These are phyloP conservation scores for Polyommatus icarus DNA, from an alignment of 2,888 invertebrate species.

Conservation along the genomic window DNA sequence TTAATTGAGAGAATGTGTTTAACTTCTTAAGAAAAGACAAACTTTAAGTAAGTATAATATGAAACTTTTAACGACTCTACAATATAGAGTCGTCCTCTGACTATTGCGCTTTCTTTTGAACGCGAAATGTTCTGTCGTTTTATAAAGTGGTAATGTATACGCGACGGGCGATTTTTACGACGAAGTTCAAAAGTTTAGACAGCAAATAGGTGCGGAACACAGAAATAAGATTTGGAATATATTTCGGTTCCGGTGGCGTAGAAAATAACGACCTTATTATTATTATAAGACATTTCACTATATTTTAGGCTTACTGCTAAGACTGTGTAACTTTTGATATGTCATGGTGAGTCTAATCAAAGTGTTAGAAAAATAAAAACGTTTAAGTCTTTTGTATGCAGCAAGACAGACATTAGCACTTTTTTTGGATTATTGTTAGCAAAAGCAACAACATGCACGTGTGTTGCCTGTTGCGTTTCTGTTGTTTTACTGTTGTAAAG, in stretches of 20 bases:
- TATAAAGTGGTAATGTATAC: constrained; percentile 24
- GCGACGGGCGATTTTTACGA: constrained; percentile 9
- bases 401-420: neutral
- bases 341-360: too few relatives aligned
- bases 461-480: constrained; percentile 19
- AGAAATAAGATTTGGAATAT: too few relatives aligned
- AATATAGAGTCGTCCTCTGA: neutral
- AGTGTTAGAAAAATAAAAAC: neutral
- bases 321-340: too few relatives aligned
- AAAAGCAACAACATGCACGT: constrained; percentile 23
- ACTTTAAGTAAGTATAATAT: neutral
- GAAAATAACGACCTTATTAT: too few relatives aligned
- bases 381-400: constrained; percentile 5
- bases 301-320: too few relatives aligned
- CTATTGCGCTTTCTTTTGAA: neutral
- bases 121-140: neutral
- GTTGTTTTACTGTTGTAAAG: constrained; percentile 24
- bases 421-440: neutral
- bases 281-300: too few relatives aligned
- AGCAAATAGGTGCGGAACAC: constrained; percentile 42
- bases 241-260: constrained; percentile 31
- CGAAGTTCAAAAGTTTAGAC: constrained; percentile 48
- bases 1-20: constrained; percentile 7
- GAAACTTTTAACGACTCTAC: neutral
- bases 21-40: neutral